Base-by-base conservation (phyloP, 2,888 invertebrate species). In the Linyphia triangularis region DNA sequence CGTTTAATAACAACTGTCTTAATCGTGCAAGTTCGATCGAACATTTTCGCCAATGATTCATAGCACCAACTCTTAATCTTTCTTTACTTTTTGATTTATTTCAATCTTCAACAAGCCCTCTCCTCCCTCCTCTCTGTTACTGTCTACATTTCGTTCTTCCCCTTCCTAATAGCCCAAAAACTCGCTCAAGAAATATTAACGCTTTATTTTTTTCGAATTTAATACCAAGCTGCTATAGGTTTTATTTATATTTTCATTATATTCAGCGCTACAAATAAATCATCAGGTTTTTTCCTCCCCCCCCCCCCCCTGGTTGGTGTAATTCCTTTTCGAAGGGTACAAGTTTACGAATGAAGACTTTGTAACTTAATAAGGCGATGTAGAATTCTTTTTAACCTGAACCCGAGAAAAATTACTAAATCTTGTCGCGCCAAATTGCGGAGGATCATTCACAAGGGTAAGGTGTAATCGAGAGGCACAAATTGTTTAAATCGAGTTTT, bases 321-420 rank as follows among this genome's bases (percentile, higher is more conserved):
- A 70, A 70, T 43, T 43, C 70, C 26, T 51, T 43, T 51, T 24
- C 22, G 57, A 57, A 84, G n/a, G n/a, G n/a, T n/a, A 85, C 77
- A 37, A 40, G 77, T 85, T 77, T 67, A 24, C 28, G 33, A 78
- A 85, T 85, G 63, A 85, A 70, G 69, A 37, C 69, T 78, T 75
- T 73, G 81, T 81, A 88, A 88, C 86, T 81, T 82, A 88, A 88
- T 88, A 88, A 88, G 75, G 86, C 75, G 73, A 75, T 82, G 19
- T 70, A 43, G 28, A 16, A 26, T 61, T 19, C 24, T 70, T 61
- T 51, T 5, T 37, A 28, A 57, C 57, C 61, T 26, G 2, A 37
- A 63, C 33, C 61, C 19, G 37, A 70, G 63, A 61, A 63, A 77
- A 70, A 59, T 10, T 22, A 40, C 22, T 26, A 37, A 16, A 26